Evolutionary conservation across 2,113 vertebrate genomes (phyloP), one percentile per base, ranked within the genome.

Genomic region (Heterochromis multidens): DNA sequence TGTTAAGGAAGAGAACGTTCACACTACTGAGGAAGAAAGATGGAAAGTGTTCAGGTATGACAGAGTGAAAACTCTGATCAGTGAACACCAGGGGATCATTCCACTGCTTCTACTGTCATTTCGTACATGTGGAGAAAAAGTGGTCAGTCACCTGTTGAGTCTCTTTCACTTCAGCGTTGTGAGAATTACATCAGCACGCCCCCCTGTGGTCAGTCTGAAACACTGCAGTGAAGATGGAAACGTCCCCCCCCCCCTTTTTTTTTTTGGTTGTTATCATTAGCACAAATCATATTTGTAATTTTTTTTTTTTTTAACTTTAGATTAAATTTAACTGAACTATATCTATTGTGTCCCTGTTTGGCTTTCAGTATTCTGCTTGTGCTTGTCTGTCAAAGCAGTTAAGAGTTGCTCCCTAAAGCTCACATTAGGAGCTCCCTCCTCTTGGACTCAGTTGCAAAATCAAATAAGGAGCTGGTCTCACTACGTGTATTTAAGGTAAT

Each of bases 171-270:
- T 17, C 12, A 35, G 33, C 7, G 62, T 40, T 43, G 37, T 25
- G 9, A 17, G 7, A 7, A 0, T 56, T 74, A 25, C 27, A 29
- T 11, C 65, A 65, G 65, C 2, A 67, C 74, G 81, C 59, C 77
- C 37, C 19, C 77, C 4, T 10, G 81, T 59, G 81, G 35, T 16
- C 60, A n/a, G 0, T 49, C 27, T 58, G 4, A 6, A 17, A 2
- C 56, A 77, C 35, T 80, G 86, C 86, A 79, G 49, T 35, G 17
- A 72, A 10, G n/a, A n/a, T n/a, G n/a, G n/a, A n/a, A n/a, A n/a
- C n/a, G n/a, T n/a, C n/a, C n/a, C n/a, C n/a, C n/a, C n/a, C n/a
- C n/a, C 5, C 31, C 31, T 31, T 31, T 31, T 31, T 31, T 31
- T 31, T 31, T 31, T 31, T 31, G n/a, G n/a, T n/a, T n/a, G n/a